A percentile compares a stretch with the other conserved stretches of the same genome.
phyloP scores from a whole-genome alignment of 2,888 invertebrate genomes.

The Neoascia interrupta region DNA sequence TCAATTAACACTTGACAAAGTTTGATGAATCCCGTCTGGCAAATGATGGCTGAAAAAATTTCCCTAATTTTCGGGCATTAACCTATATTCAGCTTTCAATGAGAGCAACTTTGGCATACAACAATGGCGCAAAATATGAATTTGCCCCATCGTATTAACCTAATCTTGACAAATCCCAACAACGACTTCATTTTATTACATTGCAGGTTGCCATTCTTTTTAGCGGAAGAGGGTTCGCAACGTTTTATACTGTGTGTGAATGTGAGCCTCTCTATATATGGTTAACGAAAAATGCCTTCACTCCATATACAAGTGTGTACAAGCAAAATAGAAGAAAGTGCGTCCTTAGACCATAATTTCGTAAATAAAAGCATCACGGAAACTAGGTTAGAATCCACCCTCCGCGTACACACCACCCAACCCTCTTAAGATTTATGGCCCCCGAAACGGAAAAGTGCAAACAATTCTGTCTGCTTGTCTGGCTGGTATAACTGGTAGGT shows the following conservation, averaged over 20 bases:
- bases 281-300: no score
- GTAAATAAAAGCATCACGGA: neutral
- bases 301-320: no score
- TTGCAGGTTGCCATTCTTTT: neutral
- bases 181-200: conserved; percentile 20
- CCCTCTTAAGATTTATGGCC: neutral
- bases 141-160: neutral
- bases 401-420: neutral
- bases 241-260: neutral
- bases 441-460: conserved; percentile 17
- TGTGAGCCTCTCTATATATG: neutral
- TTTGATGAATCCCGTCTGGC: no score
- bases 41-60: no score
- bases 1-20: no score
- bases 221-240: no score
- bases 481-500: neutral
- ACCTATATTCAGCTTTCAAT: no score
- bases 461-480: conserved; percentile 9
- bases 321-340: neutral
- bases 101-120: no score
- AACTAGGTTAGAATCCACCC: conserved; percentile 28
- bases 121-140: conserved; percentile 1
- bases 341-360: neutral
- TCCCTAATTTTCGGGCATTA: no score
- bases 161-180: conserved; percentile 17